These are phyloP conservation scores for Pherbina coryleti DNA, from an alignment of 2,888 invertebrate genomes.

Conservation along the genomic window DNA sequence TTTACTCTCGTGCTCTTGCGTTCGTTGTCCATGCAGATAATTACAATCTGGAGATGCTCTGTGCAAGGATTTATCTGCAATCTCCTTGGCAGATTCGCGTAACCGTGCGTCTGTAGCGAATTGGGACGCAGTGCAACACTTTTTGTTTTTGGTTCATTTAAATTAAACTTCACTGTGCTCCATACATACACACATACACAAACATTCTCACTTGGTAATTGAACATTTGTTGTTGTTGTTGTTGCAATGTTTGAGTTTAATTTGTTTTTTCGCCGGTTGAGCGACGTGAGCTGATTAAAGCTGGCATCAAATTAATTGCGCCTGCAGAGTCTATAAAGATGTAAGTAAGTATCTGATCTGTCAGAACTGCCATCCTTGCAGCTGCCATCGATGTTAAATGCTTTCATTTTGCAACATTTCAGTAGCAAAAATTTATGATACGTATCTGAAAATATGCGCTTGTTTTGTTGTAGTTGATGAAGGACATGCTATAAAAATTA, in stretches of 20 bases:
- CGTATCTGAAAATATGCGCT: background rate
- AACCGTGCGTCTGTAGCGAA: constrained; percentile 13
- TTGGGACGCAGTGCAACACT: constrained; percentile 6
- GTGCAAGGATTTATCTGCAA: constrained; percentile 28
- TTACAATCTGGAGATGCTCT: constrained; percentile 22
- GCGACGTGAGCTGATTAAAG: constrained; percentile 25
- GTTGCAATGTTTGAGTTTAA: background rate
- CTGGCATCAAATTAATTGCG: constrained; percentile 25
- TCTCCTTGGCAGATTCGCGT: constrained; percentile 10
- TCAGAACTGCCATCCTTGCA: background rate
- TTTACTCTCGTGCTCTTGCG: constrained; percentile 59
- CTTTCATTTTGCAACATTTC: constrained; percentile 6
- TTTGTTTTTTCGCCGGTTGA: constrained; percentile 23
- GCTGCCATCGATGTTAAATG: background rate
- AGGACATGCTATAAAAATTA: too few relatives aligned
- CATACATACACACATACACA: background rate
- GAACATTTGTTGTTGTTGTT: background rate
- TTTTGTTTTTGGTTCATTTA: constrained; percentile 3
- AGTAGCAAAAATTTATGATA: constrained; percentile 6
- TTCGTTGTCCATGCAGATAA: constrained; percentile 50
- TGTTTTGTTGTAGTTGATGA: too few relatives aligned
- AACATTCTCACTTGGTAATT: background rate
- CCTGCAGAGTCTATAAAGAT: constrained; percentile 14
- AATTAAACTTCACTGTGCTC: background rate
- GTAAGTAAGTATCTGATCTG: background rate